These are phyloP conservation scores for Chiloscyllium plagiosum DNA, from an alignment of 2,113 vertebrate species.

Conservation along the genomic window DNA sequence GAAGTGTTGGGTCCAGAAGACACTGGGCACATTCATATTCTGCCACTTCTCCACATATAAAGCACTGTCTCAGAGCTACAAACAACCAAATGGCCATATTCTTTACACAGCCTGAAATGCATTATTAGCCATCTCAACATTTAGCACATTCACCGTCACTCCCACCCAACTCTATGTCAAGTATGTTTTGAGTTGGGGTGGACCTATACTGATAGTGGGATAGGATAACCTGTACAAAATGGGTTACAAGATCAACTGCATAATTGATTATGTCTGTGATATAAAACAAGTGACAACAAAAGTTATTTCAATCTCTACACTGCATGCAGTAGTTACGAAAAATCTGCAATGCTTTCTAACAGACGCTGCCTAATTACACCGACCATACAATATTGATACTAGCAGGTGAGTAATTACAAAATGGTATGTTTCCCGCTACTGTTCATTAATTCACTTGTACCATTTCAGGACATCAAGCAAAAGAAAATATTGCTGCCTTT, in stretches of 20 bases:
- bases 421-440: not conserved
- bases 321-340: not conserved
- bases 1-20: conserved; percentile 57
- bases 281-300: not conserved
- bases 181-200: not conserved
- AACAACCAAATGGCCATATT: not conserved
- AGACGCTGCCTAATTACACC: not conserved
- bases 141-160: not conserved
- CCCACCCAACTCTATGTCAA: not conserved
- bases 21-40: conserved; percentile 59
- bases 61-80: conserved; percentile 59
- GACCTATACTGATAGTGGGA: not conserved
- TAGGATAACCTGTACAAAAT: not conserved
- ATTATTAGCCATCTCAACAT: not conserved
- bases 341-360: not conserved
- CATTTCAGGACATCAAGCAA: not conserved
- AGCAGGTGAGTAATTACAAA: not conserved
- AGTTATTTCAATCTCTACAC: not conserved
- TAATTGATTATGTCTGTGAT: not conserved
- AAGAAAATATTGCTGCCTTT: not conserved
- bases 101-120: not conserved
- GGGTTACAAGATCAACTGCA: not conserved
- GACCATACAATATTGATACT: not conserved
- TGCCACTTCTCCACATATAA: conserved; percentile 57
- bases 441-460: not conserved